phyloP scores from a whole-genome alignment of 2,113 vertebrate species.

The Gadus chalcogrammus region DNA sequence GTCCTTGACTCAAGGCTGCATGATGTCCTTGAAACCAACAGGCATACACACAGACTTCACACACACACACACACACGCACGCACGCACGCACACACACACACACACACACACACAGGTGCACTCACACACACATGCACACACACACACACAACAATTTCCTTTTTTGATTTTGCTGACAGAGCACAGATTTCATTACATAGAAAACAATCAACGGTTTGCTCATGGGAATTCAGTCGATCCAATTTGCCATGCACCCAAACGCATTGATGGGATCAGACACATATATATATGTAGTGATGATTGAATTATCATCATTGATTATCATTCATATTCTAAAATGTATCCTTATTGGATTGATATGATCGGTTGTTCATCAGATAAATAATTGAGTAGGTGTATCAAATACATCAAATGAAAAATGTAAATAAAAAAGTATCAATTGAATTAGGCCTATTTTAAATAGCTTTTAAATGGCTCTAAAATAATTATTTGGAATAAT shows the following conservation, averaged over 20 bases:
- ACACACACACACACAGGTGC: constrained; percentile 23
- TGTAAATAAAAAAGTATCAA: no score
- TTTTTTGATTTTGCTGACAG: constrained; percentile 56
- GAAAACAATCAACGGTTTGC: constrained; percentile 35
- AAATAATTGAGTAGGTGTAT: no score
- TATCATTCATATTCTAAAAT: no score
- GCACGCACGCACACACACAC: neutral
- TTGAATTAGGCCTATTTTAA: no score
- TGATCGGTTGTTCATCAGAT: no score
- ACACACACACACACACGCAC: neutral
- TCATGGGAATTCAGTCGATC: constrained; percentile 44
- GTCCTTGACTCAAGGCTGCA: constrained; percentile 61
- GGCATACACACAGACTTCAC: neutral
- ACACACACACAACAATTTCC: constrained; percentile 14
- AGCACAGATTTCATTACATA: constrained; percentile 41
- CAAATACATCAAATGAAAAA: no score
- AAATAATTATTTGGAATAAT: no score
- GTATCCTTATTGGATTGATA: no score
- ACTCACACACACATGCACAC: constrained; percentile 26
- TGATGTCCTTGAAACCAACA: constrained; percentile 61
- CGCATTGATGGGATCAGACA: constrained; percentile 1
- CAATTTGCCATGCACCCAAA: constrained; percentile 28
- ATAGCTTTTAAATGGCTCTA: no score
- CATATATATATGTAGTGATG: no score
- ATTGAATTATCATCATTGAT: no score